phyloP scores from a whole-genome alignment of 2,113 vertebrate genomes.

The Ciconia stormi region DNA sequence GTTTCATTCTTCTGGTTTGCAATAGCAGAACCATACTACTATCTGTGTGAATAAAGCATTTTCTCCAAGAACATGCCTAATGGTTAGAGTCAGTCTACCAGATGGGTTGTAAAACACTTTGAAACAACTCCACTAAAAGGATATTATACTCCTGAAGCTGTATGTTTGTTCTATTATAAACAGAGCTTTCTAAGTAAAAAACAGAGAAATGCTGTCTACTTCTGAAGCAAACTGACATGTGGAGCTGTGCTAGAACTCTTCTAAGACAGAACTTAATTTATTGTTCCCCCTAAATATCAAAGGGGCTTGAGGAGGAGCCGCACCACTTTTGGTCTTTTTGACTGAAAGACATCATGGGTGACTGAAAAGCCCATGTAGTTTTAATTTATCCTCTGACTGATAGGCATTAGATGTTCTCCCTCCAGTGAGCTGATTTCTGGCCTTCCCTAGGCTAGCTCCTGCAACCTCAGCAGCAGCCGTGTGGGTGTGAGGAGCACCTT shows the following conservation, averaged over 20 bases:
- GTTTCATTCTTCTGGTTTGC: constrained; percentile 34
- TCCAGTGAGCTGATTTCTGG: not conserved
- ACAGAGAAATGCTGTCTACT: constrained; percentile 14
- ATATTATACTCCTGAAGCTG: constrained; percentile 41
- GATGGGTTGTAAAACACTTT: constrained; percentile 74
- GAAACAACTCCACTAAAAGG: constrained; percentile 67
- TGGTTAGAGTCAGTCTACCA: constrained; percentile 62
- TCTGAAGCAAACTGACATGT: constrained; percentile 16
- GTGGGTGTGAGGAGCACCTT: not conserved
- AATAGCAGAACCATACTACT: constrained; percentile 56
- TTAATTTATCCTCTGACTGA: not conserved
- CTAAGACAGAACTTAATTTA: constrained; percentile 40
- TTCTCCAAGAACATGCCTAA: constrained; percentile 52
- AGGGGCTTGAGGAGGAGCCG: not conserved
- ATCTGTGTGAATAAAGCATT: constrained; percentile 62
- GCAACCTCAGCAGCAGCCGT: not conserved
- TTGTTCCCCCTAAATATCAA: not conserved
- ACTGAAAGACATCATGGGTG: not conserved
- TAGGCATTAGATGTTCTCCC: not conserved
- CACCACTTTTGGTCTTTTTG: not conserved
- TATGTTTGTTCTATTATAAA: constrained; percentile 59
- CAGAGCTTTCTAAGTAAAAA: constrained; percentile 41
- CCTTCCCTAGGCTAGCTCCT: not conserved
- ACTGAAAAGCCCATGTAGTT: not conserved
- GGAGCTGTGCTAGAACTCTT: not conserved